Percentiles rank a stretch among this genome's conserved stretches.
phyloP scores from a whole-genome alignment of 2,888 invertebrate genomes.

The Morpho achilles region DNA sequence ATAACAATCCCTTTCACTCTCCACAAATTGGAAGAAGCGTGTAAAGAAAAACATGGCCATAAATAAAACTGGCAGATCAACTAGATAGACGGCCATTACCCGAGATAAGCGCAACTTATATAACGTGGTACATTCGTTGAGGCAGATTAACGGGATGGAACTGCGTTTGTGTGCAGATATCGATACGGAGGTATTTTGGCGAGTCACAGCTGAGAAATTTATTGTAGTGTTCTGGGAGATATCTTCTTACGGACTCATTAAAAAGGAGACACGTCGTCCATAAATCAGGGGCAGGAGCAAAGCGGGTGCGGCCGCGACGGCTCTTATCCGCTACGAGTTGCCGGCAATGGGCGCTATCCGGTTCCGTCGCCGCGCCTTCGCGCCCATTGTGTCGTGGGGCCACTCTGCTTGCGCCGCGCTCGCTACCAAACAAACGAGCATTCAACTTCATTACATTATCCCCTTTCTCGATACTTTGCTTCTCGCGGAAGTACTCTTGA shows the following conservation, averaged over 20 bases:
- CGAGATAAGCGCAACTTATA: slow-evolving; percentile 75
- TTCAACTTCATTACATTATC: slow-evolving; percentile 64
- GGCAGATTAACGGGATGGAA: slow-evolving; percentile 72
- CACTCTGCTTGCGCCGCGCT: slow-evolving; percentile 25
- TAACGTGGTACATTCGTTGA: slow-evolving; percentile 64
- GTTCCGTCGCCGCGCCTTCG: slow-evolving; percentile 66
- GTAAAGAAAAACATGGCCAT: slow-evolving; percentile 78
- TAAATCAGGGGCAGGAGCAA: slow-evolving; percentile 66
- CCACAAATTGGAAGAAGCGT: slow-evolving; percentile 77
- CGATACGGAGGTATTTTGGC: slow-evolving; percentile 69
- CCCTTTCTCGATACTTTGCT: slow-evolving; percentile 49
- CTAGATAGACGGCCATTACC: slow-evolving; percentile 77
- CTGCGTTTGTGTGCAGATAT: slow-evolving; percentile 74
- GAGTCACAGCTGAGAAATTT: slow-evolving; percentile 70
- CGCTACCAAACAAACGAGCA: slow-evolving; percentile 44
- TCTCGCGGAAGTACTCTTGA: slow-evolving; percentile 32
- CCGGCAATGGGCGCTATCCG: slow-evolving; percentile 79
- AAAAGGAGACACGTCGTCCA: slow-evolving; percentile 78
- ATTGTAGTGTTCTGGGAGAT: slow-evolving; percentile 71
- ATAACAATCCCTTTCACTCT: slow-evolving; percentile 79
- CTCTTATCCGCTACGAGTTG: slow-evolving; percentile 62
- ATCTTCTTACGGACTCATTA: slow-evolving; percentile 79
- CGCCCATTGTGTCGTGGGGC: slow-evolving; percentile 52
- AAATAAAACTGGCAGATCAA: slow-evolving; percentile 78
- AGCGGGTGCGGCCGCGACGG: slow-evolving; percentile 45